Conservation (phyloP, 2,113 vertebrate genomes). For the Muscicapa adusta region DNA sequence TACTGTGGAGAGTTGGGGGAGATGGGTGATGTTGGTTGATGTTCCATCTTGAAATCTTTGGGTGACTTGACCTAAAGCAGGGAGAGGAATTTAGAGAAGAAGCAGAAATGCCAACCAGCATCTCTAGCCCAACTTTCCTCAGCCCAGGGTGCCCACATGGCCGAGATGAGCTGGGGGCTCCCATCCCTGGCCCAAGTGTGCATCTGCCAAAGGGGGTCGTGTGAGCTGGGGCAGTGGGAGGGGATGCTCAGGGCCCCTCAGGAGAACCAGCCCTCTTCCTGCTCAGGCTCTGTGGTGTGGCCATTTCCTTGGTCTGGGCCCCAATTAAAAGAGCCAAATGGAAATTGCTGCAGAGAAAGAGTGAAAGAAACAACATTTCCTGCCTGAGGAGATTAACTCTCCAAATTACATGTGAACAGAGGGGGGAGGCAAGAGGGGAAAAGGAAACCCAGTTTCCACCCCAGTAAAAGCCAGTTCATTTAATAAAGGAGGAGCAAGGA, state of each 20-base stretch:
- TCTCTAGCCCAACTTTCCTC: not conserved
- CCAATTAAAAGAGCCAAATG: constrained; percentile 66
- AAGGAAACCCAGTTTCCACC: constrained; percentile 79
- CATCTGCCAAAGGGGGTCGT: rapidly evolving
- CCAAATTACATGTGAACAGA: constrained; percentile 65
- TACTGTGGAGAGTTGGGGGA: not conserved
- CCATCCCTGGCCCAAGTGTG: not conserved
- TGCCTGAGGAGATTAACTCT: constrained; percentile 71
- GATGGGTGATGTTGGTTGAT: not conserved
- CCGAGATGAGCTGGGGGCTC: not conserved
- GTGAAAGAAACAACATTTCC: constrained; percentile 68
- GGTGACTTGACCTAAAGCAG: not conserved
- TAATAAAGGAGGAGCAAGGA: constrained; percentile 76
- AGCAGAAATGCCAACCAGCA: not conserved
- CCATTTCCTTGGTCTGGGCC: constrained; percentile 40
- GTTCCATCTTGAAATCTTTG: not conserved
- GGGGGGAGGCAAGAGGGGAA: constrained; percentile 63
- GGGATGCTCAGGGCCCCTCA: not conserved
- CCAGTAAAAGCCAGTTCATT: constrained; percentile 80
- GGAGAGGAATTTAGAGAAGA: not conserved
- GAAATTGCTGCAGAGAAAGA: constrained; percentile 36
- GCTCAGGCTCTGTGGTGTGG: not conserved
- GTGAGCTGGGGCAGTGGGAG: rapidly evolving
- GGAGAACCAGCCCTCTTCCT: constrained; percentile 21
- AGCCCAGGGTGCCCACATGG: not conserved